These are phyloP conservation scores for Nibea albiflora DNA, from an alignment of 2,113 vertebrate genomes.

Conservation along the genomic window DNA sequence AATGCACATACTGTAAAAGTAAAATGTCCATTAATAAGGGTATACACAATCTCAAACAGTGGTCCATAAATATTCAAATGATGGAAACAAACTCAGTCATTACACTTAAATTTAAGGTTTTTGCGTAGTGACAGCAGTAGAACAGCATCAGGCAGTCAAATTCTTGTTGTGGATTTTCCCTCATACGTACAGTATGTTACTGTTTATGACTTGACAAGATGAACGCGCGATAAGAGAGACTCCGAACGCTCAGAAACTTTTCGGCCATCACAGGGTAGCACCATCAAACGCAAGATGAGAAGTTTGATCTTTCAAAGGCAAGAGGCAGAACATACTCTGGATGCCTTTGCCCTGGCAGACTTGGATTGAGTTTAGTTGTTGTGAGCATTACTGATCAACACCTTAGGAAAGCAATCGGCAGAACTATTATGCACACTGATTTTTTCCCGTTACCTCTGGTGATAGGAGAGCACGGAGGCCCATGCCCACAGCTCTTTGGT, in stretches of 20 bases:
- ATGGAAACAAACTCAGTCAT: not conserved
- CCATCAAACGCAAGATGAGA: slow-evolving; percentile 64
- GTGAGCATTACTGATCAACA: slow-evolving; percentile 78
- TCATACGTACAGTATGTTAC: not conserved
- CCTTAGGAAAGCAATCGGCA: slow-evolving; percentile 80
- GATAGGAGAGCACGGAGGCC: slow-evolving; percentile 66
- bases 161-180: not conserved
- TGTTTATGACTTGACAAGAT: slow-evolving; percentile 34
- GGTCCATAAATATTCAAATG: not conserved
- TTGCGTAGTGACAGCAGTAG: not conserved
- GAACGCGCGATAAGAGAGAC: slow-evolving; percentile 42
- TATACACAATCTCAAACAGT: not conserved
- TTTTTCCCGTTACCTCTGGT: slow-evolving; percentile 70
- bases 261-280: slow-evolving; percentile 46
- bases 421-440: slow-evolving; percentile 81
- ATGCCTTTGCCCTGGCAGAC: slow-evolving; percentile 53
- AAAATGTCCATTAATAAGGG: not conserved
- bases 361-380: slow-evolving; percentile 67
- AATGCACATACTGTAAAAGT: not conserved
- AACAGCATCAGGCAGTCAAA: slow-evolving; percentile 2
- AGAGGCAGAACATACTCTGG: slow-evolving; percentile 50
- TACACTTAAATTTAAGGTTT: not conserved
- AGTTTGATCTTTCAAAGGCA: slow-evolving; percentile 77
- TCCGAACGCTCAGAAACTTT: slow-evolving; percentile 38
- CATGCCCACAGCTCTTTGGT: slow-evolving; percentile 66